A percentile compares a stretch with the other conserved stretches of the same genome.
phyloP scores from a whole-genome alignment of 2,888 invertebrate species.

The Drosophila paranaensis region DNA sequence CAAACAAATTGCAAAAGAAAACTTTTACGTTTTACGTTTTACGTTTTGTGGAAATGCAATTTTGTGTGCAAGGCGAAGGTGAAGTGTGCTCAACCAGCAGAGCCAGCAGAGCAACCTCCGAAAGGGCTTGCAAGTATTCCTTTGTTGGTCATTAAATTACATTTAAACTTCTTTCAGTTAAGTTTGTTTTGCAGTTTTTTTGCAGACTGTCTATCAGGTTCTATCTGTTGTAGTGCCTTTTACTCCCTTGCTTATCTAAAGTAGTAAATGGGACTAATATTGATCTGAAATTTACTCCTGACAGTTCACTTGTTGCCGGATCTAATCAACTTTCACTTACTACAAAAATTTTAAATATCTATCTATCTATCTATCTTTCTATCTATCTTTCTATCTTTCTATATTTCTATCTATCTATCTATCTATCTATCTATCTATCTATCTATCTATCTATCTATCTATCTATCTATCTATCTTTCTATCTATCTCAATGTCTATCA shows the following conservation, averaged over 20 bases:
- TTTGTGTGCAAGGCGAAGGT: constrained; percentile 25
- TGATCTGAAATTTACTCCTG: no score
- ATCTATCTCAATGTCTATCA: no score
- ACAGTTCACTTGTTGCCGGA: no score
- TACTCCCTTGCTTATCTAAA: not conserved
- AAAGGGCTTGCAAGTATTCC: constrained; percentile 46
- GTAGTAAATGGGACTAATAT: not conserved
- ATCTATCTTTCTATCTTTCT: no score
- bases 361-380: no score
- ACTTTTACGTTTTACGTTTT: constrained; percentile 69
- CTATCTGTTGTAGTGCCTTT: not conserved
- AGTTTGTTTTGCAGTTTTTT: constrained; percentile 26
- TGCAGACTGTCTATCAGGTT: constrained; percentile 3
- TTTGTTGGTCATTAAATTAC: constrained; percentile 69
- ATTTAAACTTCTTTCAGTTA: constrained; percentile 47
- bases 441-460: no score
- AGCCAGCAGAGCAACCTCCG: not conserved
- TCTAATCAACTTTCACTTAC: no score
- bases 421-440: no score
- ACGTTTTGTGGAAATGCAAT: constrained; percentile 51
- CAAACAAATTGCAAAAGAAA: constrained; percentile 73
- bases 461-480: no score
- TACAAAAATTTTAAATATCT: no score
- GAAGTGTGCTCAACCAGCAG: constrained; percentile 5
- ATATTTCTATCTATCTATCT: no score